These are phyloP conservation scores for Aspidapion aeneum DNA, from an alignment of 2,888 invertebrate genomes.

Conservation along the genomic window DNA sequence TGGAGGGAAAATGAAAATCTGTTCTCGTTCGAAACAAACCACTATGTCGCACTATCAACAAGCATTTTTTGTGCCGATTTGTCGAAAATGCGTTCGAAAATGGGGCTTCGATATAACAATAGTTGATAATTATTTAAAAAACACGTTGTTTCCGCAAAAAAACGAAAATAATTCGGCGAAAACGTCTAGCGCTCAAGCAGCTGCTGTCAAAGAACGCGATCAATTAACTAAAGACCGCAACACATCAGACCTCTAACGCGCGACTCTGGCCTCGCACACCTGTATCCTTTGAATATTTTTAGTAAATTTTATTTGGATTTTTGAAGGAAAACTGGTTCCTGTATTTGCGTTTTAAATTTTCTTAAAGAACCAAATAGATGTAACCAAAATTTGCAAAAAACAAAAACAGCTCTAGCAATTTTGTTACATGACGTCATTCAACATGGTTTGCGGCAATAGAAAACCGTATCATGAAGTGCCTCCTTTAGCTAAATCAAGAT, in stretches of 20 bases:
- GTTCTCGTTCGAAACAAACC: background rate
- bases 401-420: too few species aligned
- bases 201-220: background rate
- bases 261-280: too few species aligned
- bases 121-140: background rate
- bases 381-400: too few species aligned
- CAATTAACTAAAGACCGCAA: background rate
- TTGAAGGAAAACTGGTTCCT: too few species aligned
- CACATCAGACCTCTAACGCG: too few species aligned
- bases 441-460: background rate
- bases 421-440: too few species aligned
- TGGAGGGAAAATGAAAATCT: slow-evolving; percentile 43
- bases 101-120: background rate
- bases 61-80: background rate
- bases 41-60: background rate
- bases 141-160: background rate
- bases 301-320: too few species aligned
- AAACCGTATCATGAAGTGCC: background rate
- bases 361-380: too few species aligned
- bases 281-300: too few species aligned
- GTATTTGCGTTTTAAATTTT: too few species aligned
- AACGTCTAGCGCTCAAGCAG: background rate
- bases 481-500: background rate
- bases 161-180: background rate
- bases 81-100: background rate